Evolutionary conservation across 1,140 invertebrate species (phyloP), one percentile per base, ranked within the genome.

Genomic region (Globodera ellingtonae): DNA sequence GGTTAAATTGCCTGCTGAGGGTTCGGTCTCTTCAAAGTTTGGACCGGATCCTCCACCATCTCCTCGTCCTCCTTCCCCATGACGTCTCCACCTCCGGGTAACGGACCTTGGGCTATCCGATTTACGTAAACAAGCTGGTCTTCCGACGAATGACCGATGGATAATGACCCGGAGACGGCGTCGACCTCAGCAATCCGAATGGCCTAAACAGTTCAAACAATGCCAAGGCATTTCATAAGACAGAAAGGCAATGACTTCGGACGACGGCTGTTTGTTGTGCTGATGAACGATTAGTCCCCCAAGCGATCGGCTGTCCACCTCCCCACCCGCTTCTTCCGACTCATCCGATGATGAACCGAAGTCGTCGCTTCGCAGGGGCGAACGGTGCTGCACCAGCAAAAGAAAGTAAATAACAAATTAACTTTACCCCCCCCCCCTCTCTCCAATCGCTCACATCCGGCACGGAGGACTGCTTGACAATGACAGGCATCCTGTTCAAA

Each of bases 261-360:
- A 52, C 52, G 15, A 52, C 8, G 52, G 52, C 52, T 52, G 8
- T 52, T 52, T 52, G 6, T 7, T n/a, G 66, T 69, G 66, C 66
- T n/a, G 35, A 18, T 70, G 35, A 13, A 82, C 21, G 75, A 92
- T 92, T 91, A 96, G 95, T 94, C 97, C 95, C 90, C 97, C 95
- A 88, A 77, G n/a, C 21, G 48, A 48, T 48, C 65, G 65, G 69
- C 75, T 77, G 46, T 65, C 69, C 44, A 75, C 50, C 52, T 75
- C 73, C 0, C 44, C 73, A 3, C 65, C 50, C 24, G 56, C 46
- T 6, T 48, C 75, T 44, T 77, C 75, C 24, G 75, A 77, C 13
- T 62, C 56, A 62, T 77, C 75, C 48, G 75, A 77, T 13, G 94
- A 96, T 82, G 94, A 94, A 73, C 94, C 93, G 89, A 96, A 95